A percentile compares a stretch with the other conserved stretches of the same genome.
phyloP scores from a whole-genome alignment of 2,797 vertebrate species.

The Taenioides sp. region DNA sequence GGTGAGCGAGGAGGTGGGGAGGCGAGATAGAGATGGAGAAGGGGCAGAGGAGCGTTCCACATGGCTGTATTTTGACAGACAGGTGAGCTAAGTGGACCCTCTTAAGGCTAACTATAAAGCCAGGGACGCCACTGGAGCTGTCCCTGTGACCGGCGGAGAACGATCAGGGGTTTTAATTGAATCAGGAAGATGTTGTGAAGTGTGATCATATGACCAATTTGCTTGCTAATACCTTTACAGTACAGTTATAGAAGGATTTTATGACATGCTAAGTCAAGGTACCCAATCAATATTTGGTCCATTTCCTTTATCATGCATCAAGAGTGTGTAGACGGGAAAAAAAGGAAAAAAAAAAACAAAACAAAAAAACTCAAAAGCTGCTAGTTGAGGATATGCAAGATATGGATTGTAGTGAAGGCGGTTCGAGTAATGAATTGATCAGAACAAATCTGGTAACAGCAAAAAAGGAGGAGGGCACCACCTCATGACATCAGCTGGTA shows the following conservation, averaged over 20 bases:
- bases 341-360: no score
- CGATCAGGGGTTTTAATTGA: conserved; percentile 39
- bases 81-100: conserved; percentile 55
- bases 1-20: conserved; percentile 38
- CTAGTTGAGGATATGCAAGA: no score
- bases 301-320: no score
- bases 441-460: no score
- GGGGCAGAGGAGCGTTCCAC: conserved; percentile 16
- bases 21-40: conserved; percentile 23
- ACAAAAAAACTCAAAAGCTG: no score
- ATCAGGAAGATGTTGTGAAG: conserved; percentile 20
- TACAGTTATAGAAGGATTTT: not conserved
- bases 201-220: not conserved
- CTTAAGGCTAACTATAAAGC: conserved; percentile 29
- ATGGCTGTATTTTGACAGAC: conserved; percentile 56
- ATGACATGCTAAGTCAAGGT: no score
- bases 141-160: conserved; percentile 18
- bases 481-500: no score
- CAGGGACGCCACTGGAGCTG: conserved; percentile 21
- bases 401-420: no score
- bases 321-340: no score
- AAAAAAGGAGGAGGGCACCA: no score
- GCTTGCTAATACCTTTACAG: not conserved
- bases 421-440: no score
- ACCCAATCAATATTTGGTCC: no score